phyloP scores from a whole-genome alignment of 2,888 invertebrate species.

The Drosophila percnosoma region DNA sequence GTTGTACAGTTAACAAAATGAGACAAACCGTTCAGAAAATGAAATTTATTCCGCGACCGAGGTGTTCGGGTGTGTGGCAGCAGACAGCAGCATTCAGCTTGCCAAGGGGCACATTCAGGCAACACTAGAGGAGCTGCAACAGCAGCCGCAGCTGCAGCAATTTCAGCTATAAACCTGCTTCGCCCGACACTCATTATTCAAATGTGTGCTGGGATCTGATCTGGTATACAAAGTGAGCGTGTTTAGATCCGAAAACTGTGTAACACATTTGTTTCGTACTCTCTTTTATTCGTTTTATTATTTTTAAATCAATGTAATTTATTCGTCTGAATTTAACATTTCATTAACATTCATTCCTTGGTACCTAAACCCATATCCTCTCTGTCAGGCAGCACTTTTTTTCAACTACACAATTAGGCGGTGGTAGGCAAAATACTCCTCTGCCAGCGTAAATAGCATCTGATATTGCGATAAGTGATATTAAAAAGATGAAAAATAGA shows the following conservation, averaged over 20 bases:
- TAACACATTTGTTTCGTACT: slow-evolving; percentile 8
- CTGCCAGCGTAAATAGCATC: neutral
- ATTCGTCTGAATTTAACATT: neutral
- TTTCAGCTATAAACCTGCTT: slow-evolving; percentile 48
- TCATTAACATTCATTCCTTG: too few species aligned
- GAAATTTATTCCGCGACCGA: neutral
- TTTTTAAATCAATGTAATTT: neutral
- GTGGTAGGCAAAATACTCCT: slow-evolving; percentile 7
- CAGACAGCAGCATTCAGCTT: slow-evolving; percentile 33
- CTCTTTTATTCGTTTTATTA: slow-evolving; percentile 4
- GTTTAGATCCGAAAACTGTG: neutral
- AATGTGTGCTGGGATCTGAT: slow-evolving; percentile 53
- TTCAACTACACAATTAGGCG: neutral
- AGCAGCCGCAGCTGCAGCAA: slow-evolving; percentile 35
- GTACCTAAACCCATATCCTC: too few species aligned
- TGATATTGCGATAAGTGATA: neutral
- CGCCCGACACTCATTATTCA: slow-evolving; percentile 69
- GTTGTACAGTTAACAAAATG: too few species aligned
- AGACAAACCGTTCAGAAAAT: too few species aligned
- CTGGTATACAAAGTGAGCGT: slow-evolving; percentile 22
- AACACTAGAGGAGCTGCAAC: slow-evolving; percentile 21
- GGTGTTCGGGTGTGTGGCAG: slow-evolving; percentile 3
- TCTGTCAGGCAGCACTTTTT: neutral
- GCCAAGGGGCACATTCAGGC: slow-evolving; percentile 18
- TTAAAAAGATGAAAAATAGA: neutral